Evolutionary conservation across 2,113 vertebrate genomes (phyloP), one percentile per base, ranked within the genome.

Genomic region (Seriola dumerili): DNA sequence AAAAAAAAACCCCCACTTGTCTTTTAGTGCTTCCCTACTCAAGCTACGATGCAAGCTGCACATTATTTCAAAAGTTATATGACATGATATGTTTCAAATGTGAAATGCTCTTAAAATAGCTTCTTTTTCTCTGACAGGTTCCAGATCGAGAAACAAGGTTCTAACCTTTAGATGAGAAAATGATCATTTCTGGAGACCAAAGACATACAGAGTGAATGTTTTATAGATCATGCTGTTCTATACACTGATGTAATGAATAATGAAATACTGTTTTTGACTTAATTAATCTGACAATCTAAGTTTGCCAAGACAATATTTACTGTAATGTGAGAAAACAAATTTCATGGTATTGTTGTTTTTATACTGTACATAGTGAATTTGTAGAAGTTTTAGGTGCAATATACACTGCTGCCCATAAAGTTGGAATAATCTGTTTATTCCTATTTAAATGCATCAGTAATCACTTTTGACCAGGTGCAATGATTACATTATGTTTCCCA

Each of bases 101-200:
- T 67, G 6, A 72, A 36, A 73, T 11, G 4, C 5, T 21, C 17
- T 29, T 46, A 0, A 81, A 36, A 55, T 14, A 11, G 9, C 19
- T 52, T 9, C 13, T 67, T 75, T 50, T 85, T 59, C 71, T 32
- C 68, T 13, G 52, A 23, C 88, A 95, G 94, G 76, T 16, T 44
- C 63, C 74, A 48, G 64, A 75, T 17, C 74, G 74, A 89, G 92
- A 94, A 73, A 95, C 93, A 50, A 89, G 44, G 81, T 87, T 95
- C 19, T 95, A 84, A 88, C 48, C 5, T 50, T 40, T 65, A 13
- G 57, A 6, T 5, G 29, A 59, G 32, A 38, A 34, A 48, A 50
- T 5, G 65, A 71, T 0, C 23, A 38, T 5, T 11, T 34, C 8
- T 57, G 32, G 3, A 3, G 8, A 66, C 40, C 70, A 80, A 78